phyloP scores from a whole-genome alignment of 1,140 invertebrate genomes.

The Drosophila baimaii region DNA sequence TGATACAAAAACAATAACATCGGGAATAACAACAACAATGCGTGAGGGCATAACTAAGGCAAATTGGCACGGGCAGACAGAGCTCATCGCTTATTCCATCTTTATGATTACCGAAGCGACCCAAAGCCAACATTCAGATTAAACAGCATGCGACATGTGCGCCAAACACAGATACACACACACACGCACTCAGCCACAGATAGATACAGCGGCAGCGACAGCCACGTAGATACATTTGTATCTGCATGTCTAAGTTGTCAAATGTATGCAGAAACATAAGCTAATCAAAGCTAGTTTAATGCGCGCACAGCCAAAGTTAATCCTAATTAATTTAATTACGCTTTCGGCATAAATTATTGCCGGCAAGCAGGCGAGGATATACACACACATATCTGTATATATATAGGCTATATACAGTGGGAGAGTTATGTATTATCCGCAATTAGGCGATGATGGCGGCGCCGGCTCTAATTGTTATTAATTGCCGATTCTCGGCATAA shows the following conservation, averaged over 20 bases:
- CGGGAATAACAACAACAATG: conserved; percentile 23
- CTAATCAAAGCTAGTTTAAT: conserved; percentile 82
- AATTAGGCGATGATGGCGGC: conserved; percentile 67
- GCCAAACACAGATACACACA: conserved; percentile 21
- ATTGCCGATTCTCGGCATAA: conserved; percentile 52
- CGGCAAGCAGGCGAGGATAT: conserved; percentile 52
- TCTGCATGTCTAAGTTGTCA: conserved; percentile 71
- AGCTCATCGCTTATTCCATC: conserved; percentile 79
- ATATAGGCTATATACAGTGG: not conserved
- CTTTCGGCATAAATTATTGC: conserved; percentile 78
- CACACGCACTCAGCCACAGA: not conserved
- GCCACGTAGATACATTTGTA: conserved; percentile 66
- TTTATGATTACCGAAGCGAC: conserved; percentile 74
- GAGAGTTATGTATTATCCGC: conserved; percentile 65
- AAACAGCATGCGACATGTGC: conserved; percentile 70
- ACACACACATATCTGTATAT: no score
- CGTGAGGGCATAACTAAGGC: conserved; percentile 46
- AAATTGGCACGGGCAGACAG: conserved; percentile 60
- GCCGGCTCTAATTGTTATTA: conserved; percentile 75
- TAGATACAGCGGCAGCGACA: not conserved
- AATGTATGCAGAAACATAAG: conserved; percentile 69
- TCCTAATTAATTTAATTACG: conserved; percentile 83
- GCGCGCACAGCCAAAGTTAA: conserved; percentile 81
- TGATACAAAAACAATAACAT: conserved; percentile 14
- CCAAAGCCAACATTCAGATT: conserved; percentile 76